phyloP scores from a whole-genome alignment of 1,140 invertebrate species.

The Matsumurasca onukii region DNA sequence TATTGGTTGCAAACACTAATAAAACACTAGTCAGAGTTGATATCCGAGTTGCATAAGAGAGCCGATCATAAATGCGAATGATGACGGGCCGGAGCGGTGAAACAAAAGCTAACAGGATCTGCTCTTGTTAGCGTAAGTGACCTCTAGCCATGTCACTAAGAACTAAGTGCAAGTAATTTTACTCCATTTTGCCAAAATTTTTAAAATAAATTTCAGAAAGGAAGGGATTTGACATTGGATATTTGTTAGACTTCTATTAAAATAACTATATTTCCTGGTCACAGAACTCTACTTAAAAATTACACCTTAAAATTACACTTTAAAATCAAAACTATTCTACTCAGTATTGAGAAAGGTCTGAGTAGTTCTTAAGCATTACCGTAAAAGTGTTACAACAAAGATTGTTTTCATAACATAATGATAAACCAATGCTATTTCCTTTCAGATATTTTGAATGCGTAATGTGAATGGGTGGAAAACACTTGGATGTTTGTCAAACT shows the following conservation, averaged over 20 bases:
- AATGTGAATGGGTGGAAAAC: conserved; percentile 61
- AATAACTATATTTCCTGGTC: neutral
- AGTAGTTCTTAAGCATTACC: neutral
- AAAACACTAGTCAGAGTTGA: neutral
- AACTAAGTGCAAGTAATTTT: too few relatives aligned
- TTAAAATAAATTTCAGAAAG: too few relatives aligned
- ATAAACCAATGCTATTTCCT: neutral
- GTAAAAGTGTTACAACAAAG: neutral
- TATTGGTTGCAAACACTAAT: neutral
- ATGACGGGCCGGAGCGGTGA: too few relatives aligned
- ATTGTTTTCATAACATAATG: neutral
- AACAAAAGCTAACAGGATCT: too few relatives aligned
- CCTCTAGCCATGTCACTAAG: too few relatives aligned
- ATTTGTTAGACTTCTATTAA: neutral
- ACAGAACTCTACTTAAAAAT: neutral
- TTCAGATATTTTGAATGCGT: conserved; percentile 55
- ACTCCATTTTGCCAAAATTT: too few relatives aligned
- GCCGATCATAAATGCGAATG: too few relatives aligned
- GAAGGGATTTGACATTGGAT: too few relatives aligned
- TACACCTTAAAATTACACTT: neutral
- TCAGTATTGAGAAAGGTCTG: neutral
- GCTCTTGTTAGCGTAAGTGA: too few relatives aligned
- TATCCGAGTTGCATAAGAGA: neutral
- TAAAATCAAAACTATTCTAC: neutral
- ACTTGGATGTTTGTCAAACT: conserved; percentile 52